Conservation (phyloP, 2,797 vertebrate genomes). For the Brachyalestes nurse region DNA sequence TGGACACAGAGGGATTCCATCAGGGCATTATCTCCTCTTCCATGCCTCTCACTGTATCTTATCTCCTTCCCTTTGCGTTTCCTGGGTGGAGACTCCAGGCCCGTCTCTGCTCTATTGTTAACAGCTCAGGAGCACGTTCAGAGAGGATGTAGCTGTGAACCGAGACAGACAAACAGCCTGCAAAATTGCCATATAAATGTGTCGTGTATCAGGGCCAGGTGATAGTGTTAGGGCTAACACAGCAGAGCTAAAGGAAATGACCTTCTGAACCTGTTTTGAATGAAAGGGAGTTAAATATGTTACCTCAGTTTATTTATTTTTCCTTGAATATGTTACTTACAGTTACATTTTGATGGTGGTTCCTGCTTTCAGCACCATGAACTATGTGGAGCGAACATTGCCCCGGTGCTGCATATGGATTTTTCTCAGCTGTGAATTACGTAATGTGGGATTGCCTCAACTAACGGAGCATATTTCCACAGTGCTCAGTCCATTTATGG, state of each 20-base stretch:
- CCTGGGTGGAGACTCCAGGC: conserved; percentile 57
- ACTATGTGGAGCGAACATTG: conserved; percentile 29
- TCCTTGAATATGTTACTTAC: background rate
- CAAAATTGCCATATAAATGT: conserved; percentile 30
- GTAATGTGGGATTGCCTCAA: conserved; percentile 51
- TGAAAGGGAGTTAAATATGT: background rate
- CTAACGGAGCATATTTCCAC: conserved; percentile 60
- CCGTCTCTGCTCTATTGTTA: conserved; percentile 52
- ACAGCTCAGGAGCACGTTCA: conserved; percentile 33
- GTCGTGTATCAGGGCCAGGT: conserved; percentile 44
- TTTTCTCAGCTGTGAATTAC: conserved; percentile 59
- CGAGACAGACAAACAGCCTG: conserved; percentile 36
- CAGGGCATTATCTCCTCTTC: conserved; percentile 43
- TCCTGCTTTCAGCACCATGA: background rate
- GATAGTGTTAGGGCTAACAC: conserved; percentile 30
- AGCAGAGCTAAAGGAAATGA: conserved; percentile 47
- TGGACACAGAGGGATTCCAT: conserved; percentile 58
- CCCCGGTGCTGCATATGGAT: conserved; percentile 57
- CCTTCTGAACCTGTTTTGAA: conserved; percentile 34
- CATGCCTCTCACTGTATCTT: conserved; percentile 50
- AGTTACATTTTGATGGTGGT: conserved; percentile 23
- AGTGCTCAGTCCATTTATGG: conserved; percentile 59
- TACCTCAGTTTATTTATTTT: background rate
- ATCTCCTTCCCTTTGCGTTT: conserved; percentile 53
- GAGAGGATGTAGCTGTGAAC: conserved; percentile 42